Percentiles rank a stretch among this genome's conserved stretches.
Conservation (phyloP, 2,113 vertebrate genomes). For the Ellobius talpinus region DNA sequence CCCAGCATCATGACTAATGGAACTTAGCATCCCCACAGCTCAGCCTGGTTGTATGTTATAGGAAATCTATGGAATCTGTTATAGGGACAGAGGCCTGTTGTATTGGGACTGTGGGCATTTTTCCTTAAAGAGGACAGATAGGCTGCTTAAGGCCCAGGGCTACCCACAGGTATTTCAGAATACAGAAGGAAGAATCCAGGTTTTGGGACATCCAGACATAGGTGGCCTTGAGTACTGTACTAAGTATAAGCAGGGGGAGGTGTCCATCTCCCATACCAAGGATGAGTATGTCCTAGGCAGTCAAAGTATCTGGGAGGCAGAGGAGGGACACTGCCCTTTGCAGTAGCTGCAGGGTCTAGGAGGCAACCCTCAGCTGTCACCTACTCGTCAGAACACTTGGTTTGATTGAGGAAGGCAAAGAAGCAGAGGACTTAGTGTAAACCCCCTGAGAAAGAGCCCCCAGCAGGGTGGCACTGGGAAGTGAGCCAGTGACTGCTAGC, state of each 20-base stretch:
- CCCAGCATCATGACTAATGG: neutral
- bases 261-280: neutral
- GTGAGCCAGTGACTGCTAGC: neutral
- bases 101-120: neutral
- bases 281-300: neutral
- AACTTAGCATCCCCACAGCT: neutral
- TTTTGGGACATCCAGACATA: neutral
- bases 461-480: neutral
- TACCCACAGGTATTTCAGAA: neutral
- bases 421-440: neutral
- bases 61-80: neutral
- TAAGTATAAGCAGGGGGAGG: neutral
- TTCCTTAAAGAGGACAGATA: neutral
- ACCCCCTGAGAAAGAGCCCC: neutral
- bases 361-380: neutral
- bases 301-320: neutral
- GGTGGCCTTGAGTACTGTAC: neutral
- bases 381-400: neutral
- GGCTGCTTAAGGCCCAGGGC: neutral
- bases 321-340: neutral
- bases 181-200: neutral
- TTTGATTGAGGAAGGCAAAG: neutral
- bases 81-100: accelerated
- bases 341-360: neutral
- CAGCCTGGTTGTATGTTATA: neutral